Evolutionary conservation across 2,888 invertebrate species (phyloP), one percentile per base, ranked within the genome.

Genomic region (Perizoma flavofasciatum): DNA sequence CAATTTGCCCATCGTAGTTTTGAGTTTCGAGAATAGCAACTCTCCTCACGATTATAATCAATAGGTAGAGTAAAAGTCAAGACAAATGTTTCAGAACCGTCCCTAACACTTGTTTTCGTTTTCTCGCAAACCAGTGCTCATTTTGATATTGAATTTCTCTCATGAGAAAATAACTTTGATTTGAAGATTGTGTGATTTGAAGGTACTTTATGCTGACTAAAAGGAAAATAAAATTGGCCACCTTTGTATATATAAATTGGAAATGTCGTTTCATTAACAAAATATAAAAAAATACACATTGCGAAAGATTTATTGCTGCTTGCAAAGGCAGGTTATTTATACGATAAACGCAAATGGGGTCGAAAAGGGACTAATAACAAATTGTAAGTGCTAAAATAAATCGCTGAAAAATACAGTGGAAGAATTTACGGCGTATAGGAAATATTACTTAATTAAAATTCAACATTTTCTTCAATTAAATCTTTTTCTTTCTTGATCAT

Each of bases 311-410:
- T 59, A 64, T 61, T 47, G 34, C 32, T 11, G n/a, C 41, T 32
- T 41, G 56, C 52, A 56, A 56, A 59, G 58, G 54, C 61, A 49
- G 51, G 49, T 55, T 59, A 62, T 66, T 66, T 61, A 55, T 44
- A 59, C 44, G 54, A 37, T 44, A 55, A 62, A 59, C 51, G 59
- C 50, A 54, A 50, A 55, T 43, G 41, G 53, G 56, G 54, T 52
- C 22, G 56, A 55, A 45, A 47, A 41, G 46, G 57, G 61, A 39
- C 59, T 43, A 55, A 60, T 57, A 65, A 61, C 59, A 59, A 61
- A 66, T 66, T 39, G 61, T 22, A 57, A 63, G 59, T 54, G 60
- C 46, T 54, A 54, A 54, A 54, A 63, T 50, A 53, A 66, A 61
- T 54, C 47, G 58, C 45, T 39, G 46, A 53, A 61, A 55, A 55